Conservation (phyloP, 1,140 invertebrate genomes). For the Drosophila sproati region DNA sequence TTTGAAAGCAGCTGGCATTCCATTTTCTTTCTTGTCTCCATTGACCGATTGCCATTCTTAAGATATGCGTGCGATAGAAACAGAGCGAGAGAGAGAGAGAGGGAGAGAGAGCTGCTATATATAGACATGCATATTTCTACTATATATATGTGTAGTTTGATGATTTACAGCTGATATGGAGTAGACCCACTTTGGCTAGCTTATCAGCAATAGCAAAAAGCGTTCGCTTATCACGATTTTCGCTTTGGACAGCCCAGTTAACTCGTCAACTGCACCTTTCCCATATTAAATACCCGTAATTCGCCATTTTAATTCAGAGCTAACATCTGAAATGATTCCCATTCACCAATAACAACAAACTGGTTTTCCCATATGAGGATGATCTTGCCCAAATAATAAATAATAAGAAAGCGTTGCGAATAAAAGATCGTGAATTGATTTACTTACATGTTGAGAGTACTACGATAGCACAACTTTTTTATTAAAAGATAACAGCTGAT, state of each 20-base stretch:
- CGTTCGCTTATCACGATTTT: slow-evolving; percentile 36
- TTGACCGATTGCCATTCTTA: slow-evolving; percentile 29
- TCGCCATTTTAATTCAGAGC: neutral
- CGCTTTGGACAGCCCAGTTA: neutral
- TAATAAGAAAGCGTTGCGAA: neutral
- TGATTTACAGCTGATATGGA: slow-evolving; percentile 38
- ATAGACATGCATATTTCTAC: neutral
- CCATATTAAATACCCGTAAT: neutral
- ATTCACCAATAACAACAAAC: neutral
- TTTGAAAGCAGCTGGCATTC: neutral
- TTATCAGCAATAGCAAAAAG: slow-evolving; percentile 40
- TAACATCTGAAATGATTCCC: neutral
- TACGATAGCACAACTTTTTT: too few species aligned
- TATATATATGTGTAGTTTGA: slow-evolving; percentile 21
- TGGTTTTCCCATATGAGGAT: neutral
- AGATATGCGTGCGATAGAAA: neutral
- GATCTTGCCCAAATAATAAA: neutral
- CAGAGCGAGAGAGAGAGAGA: neutral
- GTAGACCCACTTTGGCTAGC: slow-evolving; percentile 22
- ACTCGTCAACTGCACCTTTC: slow-evolving; percentile 21
- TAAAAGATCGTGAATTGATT: neutral
- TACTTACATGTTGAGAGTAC: too few species aligned
- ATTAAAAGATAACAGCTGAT: neutral
- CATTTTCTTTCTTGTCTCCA: neutral
- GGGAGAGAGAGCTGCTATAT: neutral